Evolutionary conservation across 2,113 vertebrate genomes (phyloP).

Genomic region (Mohoua ochrocephala): DNA sequence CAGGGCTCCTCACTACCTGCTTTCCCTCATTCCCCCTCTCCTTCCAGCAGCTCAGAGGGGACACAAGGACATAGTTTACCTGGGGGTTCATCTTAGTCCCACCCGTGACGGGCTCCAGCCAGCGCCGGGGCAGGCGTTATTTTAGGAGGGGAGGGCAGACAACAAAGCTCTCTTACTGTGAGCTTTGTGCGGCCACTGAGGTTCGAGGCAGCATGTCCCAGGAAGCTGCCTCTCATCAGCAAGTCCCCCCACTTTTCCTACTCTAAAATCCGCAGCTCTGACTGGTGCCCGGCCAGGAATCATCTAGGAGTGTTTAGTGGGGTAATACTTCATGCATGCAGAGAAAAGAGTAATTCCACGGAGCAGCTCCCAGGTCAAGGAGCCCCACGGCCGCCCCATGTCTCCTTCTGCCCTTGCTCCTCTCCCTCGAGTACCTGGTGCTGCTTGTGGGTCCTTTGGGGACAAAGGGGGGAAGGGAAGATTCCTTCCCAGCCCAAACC

Average conservation of each 20-base stretch:
- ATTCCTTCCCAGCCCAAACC: background rate
- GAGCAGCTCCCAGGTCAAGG: background rate
- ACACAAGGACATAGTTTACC: background rate
- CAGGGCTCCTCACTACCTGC: background rate
- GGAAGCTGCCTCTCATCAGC: background rate
- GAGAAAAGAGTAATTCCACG: background rate
- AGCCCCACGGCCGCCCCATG: background rate
- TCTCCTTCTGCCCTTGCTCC: background rate
- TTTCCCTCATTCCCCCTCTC: background rate
- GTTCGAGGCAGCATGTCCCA: background rate
- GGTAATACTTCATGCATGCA: rapidly evolving
- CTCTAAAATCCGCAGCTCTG: background rate
- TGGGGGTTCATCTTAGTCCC: background rate
- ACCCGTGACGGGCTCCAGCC: background rate
- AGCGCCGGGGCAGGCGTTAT: background rate
- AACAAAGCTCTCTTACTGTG: background rate
- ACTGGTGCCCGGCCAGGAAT: background rate
- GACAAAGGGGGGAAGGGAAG: background rate
- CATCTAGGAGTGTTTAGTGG: background rate
- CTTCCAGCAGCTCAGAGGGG: background rate
- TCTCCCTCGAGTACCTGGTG: rapidly evolving
- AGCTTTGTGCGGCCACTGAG: background rate
- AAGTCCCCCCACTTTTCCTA: background rate
- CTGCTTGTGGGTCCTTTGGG: too few relatives aligned
- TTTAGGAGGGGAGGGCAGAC: background rate